Evolutionary conservation across 1,140 invertebrate genomes (phyloP).

Genomic region (Pollicipes pollicipes): DNA sequence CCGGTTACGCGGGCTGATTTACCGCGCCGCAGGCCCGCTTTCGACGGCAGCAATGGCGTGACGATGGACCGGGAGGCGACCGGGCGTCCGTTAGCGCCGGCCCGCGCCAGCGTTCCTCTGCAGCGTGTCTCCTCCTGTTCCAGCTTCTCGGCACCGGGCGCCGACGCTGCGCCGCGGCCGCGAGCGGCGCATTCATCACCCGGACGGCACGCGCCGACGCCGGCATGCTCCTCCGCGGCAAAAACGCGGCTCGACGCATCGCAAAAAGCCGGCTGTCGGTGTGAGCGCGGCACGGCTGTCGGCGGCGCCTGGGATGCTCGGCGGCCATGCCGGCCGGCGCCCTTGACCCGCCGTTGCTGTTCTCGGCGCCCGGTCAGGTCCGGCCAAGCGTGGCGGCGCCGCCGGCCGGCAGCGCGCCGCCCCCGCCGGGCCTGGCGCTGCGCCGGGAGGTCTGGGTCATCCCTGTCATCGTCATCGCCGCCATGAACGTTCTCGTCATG

Average conservation of each 20-base stretch:
- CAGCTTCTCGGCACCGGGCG: no score
- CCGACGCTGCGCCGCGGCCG: neutral
- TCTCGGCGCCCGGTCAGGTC: neutral
- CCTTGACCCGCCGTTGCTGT: neutral
- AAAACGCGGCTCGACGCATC: neutral
- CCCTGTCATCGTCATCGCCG: conserved; percentile 56
- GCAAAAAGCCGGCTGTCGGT: neutral
- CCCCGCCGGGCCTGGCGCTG: no score
- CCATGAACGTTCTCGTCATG: conserved; percentile 58
- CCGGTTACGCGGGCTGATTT: neutral
- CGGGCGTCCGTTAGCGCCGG: no score
- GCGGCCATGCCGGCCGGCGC: neutral
- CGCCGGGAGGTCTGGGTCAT: conserved; percentile 65
- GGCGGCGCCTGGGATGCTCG: no score
- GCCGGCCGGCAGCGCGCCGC: neutral
- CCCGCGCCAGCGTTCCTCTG: no score
- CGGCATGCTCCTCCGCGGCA: neutral
- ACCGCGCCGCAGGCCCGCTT: neutral
- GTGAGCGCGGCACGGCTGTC: neutral
- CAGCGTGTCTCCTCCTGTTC: no score
- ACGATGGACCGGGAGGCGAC: neutral
- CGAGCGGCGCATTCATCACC: neutral
- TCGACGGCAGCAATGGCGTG: neutral
- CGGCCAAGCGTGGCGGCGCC: no score
- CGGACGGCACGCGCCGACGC: no score